Evolutionary conservation across 1,140 invertebrate genomes (phyloP), one percentile per base, ranked within the genome.

Genomic region (Mycetomoellerius zeteki): DNA sequence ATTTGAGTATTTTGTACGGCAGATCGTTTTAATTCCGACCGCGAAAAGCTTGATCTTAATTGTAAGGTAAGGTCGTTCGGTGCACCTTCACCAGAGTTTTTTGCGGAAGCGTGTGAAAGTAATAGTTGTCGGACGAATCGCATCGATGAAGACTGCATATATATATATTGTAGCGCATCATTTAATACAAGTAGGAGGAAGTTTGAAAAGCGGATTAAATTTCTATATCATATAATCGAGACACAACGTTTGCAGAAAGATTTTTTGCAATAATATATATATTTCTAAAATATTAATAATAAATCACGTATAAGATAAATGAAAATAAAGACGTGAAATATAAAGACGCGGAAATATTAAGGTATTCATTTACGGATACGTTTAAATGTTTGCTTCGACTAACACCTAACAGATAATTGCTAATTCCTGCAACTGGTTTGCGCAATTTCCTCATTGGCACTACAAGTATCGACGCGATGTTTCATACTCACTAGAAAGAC

Each of bases 51-150:
- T 84, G 80, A 84, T 75, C 69, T 75, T 84, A 27, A 24, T 47
- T 62, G 24, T 24, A 75, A 58, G 6, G 37, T 84, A 84, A 84
- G 80, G 80, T 84, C 80, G 54, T 82, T 82, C 69, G 27, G n/a
- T 84, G 54, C 80, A 60, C 80, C 80, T 84, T 84, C 69, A 60
- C 43, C 21, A 6, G 47, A 27, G 27, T 84, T 84, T 84, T 69
- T 84, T 67, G 67, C 37, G 80, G 80, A 84, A 84, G 69, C 24
- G n/a, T 24, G 69, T 84, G 80, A 84, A 84, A 84, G 80, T 58
- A 33, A 84, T 3, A 21, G 14, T n/a, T 3, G 62, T 75, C 14
- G 19, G 37, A 12, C n/a, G 54, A 33, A 24, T 56, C 7, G 27
- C 14, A 62, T 72, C 21, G 37, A 43, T 43, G 37, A 43, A 43